Evolutionary conservation across 2,797 vertebrate species (phyloP).

Genomic region (Poecilia wingei): DNA sequence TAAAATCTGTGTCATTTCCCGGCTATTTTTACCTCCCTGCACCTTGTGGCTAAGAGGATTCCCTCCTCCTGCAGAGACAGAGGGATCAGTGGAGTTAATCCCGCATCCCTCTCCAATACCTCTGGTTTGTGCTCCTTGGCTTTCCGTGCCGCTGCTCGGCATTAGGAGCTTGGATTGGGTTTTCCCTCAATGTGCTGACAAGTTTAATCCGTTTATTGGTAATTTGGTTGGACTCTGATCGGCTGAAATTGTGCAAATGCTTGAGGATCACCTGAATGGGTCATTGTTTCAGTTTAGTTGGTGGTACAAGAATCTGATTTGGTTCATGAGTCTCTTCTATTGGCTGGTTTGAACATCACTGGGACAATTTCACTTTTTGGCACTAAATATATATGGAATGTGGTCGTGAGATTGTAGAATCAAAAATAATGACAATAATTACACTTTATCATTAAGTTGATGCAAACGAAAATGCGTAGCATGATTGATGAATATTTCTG

Average conservation of each 20-base stretch:
- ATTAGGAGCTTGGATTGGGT: slow-evolving; percentile 23
- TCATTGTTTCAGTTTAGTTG: slow-evolving; percentile 28
- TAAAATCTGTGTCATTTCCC: slow-evolving; percentile 36
- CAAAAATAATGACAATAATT: background rate
- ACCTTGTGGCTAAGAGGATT: slow-evolving; percentile 68
- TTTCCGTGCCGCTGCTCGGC: slow-evolving; percentile 18
- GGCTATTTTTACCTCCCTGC: slow-evolving; percentile 53
- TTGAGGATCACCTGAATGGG: slow-evolving; percentile 25
- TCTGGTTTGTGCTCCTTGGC: slow-evolving; percentile 19
- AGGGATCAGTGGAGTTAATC: slow-evolving; percentile 66
- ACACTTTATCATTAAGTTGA: background rate
- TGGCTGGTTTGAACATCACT: background rate
- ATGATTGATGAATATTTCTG: background rate
- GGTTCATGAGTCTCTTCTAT: background rate
- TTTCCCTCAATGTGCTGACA: slow-evolving; percentile 50
- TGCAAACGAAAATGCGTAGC: background rate
- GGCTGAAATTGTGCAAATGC: slow-evolving; percentile 8
- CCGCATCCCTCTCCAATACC: slow-evolving; percentile 34
- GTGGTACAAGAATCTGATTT: background rate
- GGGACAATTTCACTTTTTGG: background rate
- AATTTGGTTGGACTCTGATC: slow-evolving; percentile 29
- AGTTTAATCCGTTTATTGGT: slow-evolving; percentile 48
- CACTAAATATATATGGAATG: background rate
- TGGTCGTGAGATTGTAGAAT: background rate
- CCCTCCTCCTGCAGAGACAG: slow-evolving; percentile 29